These are phyloP conservation scores for Noctua janthina DNA, from an alignment of 2,888 invertebrate species.

Conservation along the genomic window DNA sequence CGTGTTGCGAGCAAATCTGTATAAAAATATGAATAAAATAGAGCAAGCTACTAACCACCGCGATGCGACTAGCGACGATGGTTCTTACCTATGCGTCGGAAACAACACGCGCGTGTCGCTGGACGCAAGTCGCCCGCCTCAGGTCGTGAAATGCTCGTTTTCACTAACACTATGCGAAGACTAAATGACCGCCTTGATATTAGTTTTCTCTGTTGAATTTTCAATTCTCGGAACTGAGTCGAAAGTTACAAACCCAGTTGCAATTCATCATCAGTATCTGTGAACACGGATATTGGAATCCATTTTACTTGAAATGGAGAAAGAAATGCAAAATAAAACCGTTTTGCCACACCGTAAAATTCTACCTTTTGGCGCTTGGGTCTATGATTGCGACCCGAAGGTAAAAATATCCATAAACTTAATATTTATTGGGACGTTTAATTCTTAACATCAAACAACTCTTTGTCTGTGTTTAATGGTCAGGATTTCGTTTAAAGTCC, in stretches of 20 bases:
- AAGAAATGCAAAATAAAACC: not conserved
- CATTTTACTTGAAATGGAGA: not conserved
- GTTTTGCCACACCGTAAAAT: not conserved
- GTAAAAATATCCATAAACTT: constrained; percentile 2
- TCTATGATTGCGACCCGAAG: not conserved
- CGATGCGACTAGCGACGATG: not conserved
- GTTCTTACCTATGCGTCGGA: not conserved
- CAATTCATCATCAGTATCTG: not conserved
- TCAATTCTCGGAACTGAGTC: not conserved
- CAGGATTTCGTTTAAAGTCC: constrained; percentile 21
- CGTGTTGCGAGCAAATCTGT: not conserved
- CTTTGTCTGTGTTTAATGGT: constrained; percentile 14
- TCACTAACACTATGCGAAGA: not conserved
- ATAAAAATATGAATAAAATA: not conserved
- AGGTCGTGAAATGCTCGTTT: not conserved
- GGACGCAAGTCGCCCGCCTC: not conserved
- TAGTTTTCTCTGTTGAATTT: not conserved
- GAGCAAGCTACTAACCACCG: not conserved
- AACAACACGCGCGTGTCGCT: not conserved
- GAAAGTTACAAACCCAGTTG: not conserved
- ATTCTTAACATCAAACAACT: constrained; percentile 18
- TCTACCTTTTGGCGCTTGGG: too few species aligned
- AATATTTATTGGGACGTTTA: constrained; percentile 2
- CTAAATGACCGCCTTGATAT: not conserved
- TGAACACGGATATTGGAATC: not conserved